phyloP scores from a whole-genome alignment of 2,113 vertebrate species.

The Bettongia penicillata region DNA sequence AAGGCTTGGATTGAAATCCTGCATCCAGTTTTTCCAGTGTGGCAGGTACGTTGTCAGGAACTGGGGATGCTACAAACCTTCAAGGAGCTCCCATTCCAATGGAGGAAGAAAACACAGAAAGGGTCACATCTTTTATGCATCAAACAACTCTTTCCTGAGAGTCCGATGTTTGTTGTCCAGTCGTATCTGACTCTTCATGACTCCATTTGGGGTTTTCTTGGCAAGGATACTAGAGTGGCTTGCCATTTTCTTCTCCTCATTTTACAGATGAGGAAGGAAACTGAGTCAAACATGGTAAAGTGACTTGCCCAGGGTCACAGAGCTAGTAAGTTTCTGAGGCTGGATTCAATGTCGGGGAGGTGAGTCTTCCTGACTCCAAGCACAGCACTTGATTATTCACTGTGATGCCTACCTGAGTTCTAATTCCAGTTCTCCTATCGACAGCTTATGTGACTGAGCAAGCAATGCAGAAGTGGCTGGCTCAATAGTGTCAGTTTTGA shows the following conservation, averaged over 20 bases:
- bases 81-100: not conserved
- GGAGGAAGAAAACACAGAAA: not conserved
- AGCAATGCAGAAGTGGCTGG: not conserved
- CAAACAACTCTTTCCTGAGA: not conserved
- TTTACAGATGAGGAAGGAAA: not conserved
- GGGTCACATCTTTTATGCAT: not conserved
- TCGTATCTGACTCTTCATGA: not conserved
- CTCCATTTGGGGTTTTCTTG: not conserved
- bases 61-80: not conserved
- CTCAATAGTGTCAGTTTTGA: not conserved
- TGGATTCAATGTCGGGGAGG: not conserved
- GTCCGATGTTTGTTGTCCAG: not conserved
- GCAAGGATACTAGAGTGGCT: not conserved
- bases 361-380: not conserved
- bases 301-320: not conserved
- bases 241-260: not conserved
- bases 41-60: not conserved
- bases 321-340: too few species aligned
- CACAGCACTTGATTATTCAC: not conserved
- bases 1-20: constrained; percentile 21
- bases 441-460: not conserved
- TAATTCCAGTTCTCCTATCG: not conserved
- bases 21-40: constrained; percentile 15
- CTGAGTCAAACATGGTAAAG: not conserved
- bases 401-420: not conserved